phyloP scores from a whole-genome alignment of 2,113 vertebrate species.

The Myotis davidii region DNA sequence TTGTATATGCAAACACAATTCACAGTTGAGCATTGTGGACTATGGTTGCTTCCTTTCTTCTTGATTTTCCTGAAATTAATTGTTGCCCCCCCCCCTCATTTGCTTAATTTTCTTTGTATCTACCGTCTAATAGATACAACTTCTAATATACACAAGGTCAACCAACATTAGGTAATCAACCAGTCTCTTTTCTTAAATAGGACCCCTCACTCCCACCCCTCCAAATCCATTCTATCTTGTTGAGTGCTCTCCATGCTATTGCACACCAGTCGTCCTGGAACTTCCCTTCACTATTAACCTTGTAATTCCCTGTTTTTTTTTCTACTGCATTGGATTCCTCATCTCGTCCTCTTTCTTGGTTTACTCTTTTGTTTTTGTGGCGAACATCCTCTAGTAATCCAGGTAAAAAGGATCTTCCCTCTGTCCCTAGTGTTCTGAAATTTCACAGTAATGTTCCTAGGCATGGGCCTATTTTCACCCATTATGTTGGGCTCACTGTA shows the following conservation, averaged over 20 bases:
- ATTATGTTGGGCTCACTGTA: background rate
- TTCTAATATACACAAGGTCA: background rate
- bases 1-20: background rate
- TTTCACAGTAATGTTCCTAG: background rate
- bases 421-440: background rate
- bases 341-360: background rate
- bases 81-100: background rate
- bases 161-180: background rate
- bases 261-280: background rate
- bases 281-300: background rate
- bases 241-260: background rate
- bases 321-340: background rate
- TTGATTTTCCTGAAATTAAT: conserved; percentile 22
- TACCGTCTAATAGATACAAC: background rate
- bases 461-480: background rate
- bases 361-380: conserved; percentile 30
- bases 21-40: background rate
- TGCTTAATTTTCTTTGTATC: conserved; percentile 3
- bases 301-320: conserved; percentile 27
- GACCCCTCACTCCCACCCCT: background rate
- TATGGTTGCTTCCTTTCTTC: background rate
- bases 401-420: background rate
- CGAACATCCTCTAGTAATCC: background rate
- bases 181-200: background rate
- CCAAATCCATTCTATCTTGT: background rate